Conservation (phyloP, 1,140 invertebrate genomes). For the Glomeris maerens region DNA sequence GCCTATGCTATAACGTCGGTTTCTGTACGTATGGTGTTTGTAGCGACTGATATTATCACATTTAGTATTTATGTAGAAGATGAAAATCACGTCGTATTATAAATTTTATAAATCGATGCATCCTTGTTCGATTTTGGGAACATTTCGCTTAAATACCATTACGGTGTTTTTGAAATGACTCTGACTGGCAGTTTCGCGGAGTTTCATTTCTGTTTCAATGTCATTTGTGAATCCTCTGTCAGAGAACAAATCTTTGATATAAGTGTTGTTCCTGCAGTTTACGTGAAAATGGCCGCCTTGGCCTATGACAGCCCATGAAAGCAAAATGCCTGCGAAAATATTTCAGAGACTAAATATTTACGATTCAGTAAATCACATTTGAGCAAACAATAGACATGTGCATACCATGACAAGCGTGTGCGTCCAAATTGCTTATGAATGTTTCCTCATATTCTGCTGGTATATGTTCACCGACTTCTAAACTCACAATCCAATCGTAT, state of each 20-base stretch:
- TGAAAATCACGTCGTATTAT: no score
- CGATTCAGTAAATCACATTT: neutral
- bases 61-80: no score
- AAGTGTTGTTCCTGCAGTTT: constrained; percentile 12
- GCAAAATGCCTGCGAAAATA: constrained; percentile 12
- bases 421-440: constrained; percentile 8
- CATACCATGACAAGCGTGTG: constrained; percentile 13
- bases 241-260: constrained; percentile 5
- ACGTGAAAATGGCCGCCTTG: constrained; percentile 15
- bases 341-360: neutral
- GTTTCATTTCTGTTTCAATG: neutral
- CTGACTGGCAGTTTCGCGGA: neutral
- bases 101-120: no score
- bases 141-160: constrained; percentile 6
- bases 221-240: neutral
- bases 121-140: no score
- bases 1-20: no score
- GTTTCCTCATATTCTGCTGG: constrained; percentile 4
- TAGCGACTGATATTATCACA: no score
- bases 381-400: no score
- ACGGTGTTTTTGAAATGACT: constrained; percentile 1
- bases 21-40: no score
- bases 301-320: constrained; percentile 15
- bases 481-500: constrained; percentile 15
- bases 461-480: constrained; percentile 17